phyloP scores from a whole-genome alignment of 2,113 vertebrate genomes.

The Anoplopoma fimbria region DNA sequence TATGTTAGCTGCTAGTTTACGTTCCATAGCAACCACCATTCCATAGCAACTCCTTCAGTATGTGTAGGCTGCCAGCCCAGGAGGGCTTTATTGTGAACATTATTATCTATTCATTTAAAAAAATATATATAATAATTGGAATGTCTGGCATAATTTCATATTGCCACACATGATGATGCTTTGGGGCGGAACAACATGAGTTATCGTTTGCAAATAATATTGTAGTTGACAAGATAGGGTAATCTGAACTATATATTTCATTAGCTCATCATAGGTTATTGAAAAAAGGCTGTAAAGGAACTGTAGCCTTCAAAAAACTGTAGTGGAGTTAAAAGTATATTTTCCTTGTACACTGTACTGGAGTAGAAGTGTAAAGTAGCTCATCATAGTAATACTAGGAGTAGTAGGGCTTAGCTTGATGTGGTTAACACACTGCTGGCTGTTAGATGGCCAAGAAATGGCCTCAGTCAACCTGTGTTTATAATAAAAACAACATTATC shows the following conservation, averaged over 20 bases:
- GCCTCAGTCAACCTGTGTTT: not conserved
- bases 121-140: no score
- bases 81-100: no score
- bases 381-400: not conserved
- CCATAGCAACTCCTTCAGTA: no score
- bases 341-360: not conserved
- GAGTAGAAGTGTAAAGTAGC: not conserved
- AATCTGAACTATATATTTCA: not conserved
- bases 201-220: not conserved
- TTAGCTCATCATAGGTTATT: not conserved
- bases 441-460: not conserved
- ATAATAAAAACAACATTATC: not conserved
- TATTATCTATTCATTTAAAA: no score
- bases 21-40: no score
- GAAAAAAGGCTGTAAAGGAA: not conserved
- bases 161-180: not conserved
- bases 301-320: not conserved
- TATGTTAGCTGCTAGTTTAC: no score
- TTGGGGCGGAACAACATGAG: not conserved
- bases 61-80: no score
- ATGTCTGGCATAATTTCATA: no score
- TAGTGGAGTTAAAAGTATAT: not conserved
- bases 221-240: not conserved
- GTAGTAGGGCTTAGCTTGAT: not conserved
- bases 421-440: not conserved